Conservation (phyloP, 2,113 vertebrate species). For the Arothron firmamentum region DNA sequence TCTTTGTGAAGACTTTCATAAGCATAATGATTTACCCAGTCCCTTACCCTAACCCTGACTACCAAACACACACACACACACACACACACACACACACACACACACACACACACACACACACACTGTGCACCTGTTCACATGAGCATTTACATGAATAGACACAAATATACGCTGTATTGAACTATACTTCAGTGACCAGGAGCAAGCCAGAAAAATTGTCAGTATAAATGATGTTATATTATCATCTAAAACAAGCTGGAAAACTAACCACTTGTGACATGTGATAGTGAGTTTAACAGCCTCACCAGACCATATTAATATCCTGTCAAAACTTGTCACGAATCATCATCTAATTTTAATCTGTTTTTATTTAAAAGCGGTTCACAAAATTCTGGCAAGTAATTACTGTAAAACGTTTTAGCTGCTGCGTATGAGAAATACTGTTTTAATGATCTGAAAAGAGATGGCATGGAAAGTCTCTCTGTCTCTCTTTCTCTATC, state of each 20-base stretch:
- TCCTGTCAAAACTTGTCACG: background rate
- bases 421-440: background rate
- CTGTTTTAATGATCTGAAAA: constrained; percentile 7
- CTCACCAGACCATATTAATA: background rate
- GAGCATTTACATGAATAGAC: constrained; percentile 7
- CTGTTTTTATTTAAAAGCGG: too few relatives aligned
- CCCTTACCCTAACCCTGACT: too few relatives aligned
- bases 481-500: constrained; percentile 23
- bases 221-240: background rate
- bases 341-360: background rate
- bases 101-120: background rate
- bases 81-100: too few relatives aligned
- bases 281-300: background rate
- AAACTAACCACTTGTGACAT: background rate
- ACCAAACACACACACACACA: background rate
- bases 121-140: background rate
- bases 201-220: background rate
- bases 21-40: too few relatives aligned
- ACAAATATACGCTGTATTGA: constrained; percentile 8
- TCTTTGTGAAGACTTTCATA: too few relatives aligned
- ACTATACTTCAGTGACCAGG: constrained; percentile 10
- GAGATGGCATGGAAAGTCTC: constrained; percentile 8
- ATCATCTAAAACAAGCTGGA: too few relatives aligned
- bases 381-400: background rate
- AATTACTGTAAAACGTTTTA: too few relatives aligned